Evolutionary conservation across 2,888 invertebrate species (phyloP).

Genomic region (Ferdinandea cuprea): DNA sequence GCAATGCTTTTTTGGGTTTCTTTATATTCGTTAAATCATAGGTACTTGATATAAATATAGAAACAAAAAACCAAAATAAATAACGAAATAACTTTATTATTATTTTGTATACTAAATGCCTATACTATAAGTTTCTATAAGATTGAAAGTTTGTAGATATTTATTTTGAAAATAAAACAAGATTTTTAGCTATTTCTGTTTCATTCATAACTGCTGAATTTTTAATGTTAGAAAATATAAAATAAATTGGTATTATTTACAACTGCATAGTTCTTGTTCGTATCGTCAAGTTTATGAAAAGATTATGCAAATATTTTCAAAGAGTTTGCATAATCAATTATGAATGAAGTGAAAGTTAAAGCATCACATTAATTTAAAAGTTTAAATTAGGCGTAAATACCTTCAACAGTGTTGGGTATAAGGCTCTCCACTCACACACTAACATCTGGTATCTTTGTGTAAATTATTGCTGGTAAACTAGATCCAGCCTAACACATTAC

Average conservation of each 20-base stretch:
- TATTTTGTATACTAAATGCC: no score
- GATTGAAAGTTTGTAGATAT: no score
- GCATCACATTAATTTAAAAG: conserved; percentile 35
- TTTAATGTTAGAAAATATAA: not conserved
- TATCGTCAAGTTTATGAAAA: not conserved
- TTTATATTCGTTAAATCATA: no score
- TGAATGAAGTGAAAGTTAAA: not conserved
- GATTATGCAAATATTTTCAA: not conserved
- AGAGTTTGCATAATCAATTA: conserved; percentile 1
- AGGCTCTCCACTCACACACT: not conserved
- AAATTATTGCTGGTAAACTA: conserved; percentile 43
- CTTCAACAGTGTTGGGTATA: not conserved
- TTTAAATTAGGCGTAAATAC: conserved; percentile 28
- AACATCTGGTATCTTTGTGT: conserved; percentile 9
- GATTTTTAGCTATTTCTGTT: no score
- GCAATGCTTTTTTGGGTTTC: no score
- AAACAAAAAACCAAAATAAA: no score
- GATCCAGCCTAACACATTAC: conserved; percentile 16
- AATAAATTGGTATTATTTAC: not conserved
- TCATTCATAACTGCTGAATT: not conserved
- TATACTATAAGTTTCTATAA: no score
- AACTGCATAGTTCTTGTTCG: no score
- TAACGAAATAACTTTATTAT: no score
- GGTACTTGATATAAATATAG: no score
- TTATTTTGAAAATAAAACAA: no score